phyloP scores from a whole-genome alignment of 2,113 vertebrate species.

The Harpagus bidentatus region DNA sequence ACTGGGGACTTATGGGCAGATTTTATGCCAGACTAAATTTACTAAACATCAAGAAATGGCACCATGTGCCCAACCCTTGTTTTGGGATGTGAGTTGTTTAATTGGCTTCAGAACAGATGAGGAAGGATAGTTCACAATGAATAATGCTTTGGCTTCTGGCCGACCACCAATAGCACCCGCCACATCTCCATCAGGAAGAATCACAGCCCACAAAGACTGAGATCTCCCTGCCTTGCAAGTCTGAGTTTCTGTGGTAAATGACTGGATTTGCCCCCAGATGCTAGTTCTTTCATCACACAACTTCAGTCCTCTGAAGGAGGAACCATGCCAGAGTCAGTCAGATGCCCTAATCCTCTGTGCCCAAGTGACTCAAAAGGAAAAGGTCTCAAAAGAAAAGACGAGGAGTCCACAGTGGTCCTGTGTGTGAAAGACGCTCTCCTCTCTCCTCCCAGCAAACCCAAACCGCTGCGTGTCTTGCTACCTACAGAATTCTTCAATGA shows the following conservation, averaged over 20 bases:
- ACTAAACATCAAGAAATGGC: neutral
- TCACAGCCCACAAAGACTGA: neutral
- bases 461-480: neutral
- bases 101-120: neutral
- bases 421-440: neutral
- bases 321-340: neutral
- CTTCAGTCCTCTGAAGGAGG: neutral
- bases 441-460: neutral
- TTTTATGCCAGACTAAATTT: neutral
- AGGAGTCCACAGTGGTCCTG: neutral
- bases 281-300: neutral
- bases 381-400: neutral
- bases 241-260: fast-evolving
- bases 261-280: neutral
- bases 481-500: neutral
- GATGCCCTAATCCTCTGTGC: neutral
- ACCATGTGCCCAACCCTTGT: neutral
- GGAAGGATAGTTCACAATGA: neutral
- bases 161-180: neutral
- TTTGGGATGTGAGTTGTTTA: neutral
- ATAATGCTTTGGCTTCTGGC: neutral
- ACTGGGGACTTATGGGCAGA: neutral
- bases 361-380: neutral
- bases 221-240: neutral
- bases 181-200: neutral